Conservation (phyloP, 2,888 invertebrate species). For the Alcis repandata region DNA sequence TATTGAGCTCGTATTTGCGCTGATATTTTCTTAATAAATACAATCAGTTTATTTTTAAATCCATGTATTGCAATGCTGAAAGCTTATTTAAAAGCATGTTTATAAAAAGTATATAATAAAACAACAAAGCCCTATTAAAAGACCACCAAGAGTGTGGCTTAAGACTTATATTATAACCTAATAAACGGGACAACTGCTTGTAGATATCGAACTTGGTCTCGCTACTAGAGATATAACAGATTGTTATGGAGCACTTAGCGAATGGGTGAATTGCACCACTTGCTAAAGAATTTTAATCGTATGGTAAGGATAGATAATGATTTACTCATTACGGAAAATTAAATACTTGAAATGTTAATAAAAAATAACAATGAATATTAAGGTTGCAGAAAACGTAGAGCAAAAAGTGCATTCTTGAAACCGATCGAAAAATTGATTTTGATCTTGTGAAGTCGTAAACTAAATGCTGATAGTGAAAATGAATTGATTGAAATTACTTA, state of each 20-base stretch:
- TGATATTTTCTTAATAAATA: no score
- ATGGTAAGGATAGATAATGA: slow-evolving; percentile 29
- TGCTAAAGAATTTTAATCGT: slow-evolving; percentile 14
- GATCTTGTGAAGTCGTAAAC: neutral
- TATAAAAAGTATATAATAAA: no score
- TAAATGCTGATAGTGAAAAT: neutral
- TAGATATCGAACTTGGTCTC: slow-evolving; percentile 35
- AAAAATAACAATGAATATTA: neutral
- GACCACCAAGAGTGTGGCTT: neutral
- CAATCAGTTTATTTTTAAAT: no score
- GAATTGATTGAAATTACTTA: no score
- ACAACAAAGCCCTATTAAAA: no score
- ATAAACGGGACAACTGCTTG: neutral
- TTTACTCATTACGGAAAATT: neutral
- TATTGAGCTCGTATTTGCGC: no score
- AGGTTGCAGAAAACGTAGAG: neutral
- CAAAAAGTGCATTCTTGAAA: neutral
- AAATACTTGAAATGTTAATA: slow-evolving; percentile 5
- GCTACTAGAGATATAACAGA: slow-evolving; percentile 22
- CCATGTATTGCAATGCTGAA: no score
- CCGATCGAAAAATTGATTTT: neutral
- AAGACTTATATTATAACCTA: neutral
- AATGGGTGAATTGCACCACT: no score
- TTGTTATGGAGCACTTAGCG: neutral
- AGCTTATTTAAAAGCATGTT: no score